Evolutionary conservation across 2,888 invertebrate genomes (phyloP), one percentile per base, ranked within the genome.

Genomic region (Pemphredon lugubris): DNA sequence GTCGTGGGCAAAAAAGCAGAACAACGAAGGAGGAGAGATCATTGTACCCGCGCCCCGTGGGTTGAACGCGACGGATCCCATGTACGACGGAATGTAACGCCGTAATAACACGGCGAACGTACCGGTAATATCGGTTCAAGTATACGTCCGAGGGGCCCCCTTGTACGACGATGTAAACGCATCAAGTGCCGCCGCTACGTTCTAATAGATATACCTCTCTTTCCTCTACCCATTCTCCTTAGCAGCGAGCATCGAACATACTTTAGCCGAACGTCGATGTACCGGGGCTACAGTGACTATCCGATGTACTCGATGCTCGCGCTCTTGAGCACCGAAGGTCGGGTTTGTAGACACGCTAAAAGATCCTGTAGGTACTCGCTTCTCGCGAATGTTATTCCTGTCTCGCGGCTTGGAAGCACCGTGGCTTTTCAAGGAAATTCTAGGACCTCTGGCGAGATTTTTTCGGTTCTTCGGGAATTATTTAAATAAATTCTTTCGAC

Each of bases 21-120:
- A 74, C 61, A 79, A 75, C 54, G 63, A 51, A 45, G n/a, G 58
- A 39, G 30, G 44, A 32, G 44, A 32, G 74, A 73, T 77, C 65
- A 76, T 79, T 77, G 77, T 75, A 66, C 30, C 18, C 42, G 66
- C 34, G 66, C 64, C 30, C 18, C 42, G 66, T 40, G 66, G 71
- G 67, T 73, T 60, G 73, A 65, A 57, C 68, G 69, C 66, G 63
- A 68, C 72, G 57, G 53, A 69, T 74, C 57, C 60, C 77, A 55
- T 82, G 83, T 83, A 78, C 75, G 68, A 75, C 53, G 76, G 73
- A 83, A 81, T 77, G 83, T 84, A 84, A 83, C 78, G 65, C 66
- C 70, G 73, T 72, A 84, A 84, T 84, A 84, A 84, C 83, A 82
- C 68, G 74, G 66, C 42, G 69, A 72, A 57, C 60, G 68, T 65